Base-by-base conservation (phyloP, 1,140 invertebrate species). In the Nilaparvata lugens region DNA sequence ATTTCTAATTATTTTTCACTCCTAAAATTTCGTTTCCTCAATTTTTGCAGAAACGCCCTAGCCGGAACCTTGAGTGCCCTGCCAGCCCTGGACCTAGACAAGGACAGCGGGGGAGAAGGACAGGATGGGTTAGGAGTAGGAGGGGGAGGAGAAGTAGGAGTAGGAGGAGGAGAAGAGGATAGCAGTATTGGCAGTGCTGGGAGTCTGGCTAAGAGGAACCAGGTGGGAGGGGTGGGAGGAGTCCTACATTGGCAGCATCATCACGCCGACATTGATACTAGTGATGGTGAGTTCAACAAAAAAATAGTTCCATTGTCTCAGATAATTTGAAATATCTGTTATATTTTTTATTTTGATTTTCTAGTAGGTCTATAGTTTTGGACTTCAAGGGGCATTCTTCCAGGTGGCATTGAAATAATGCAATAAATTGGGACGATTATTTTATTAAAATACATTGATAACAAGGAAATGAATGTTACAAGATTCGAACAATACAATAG, bases 171-270 rank as follows among this genome's bases (percentile, higher is more conserved):
- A 28, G 81, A 78, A 42, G 85, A 87, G 70, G 83, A 85, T 68
- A 82, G 87, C 64, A 89, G 86, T 62, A 88, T 90, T 58, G 87
- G 87, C 11, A 89, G 86, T 40, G 86, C 86, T 0, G 86, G 86
- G 9, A 88, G 84, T 64, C 73, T 87, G 11, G 83, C 81, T 2
- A 80, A 84, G 16, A 71, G 84, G 18, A 68, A 67, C 56, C 61
- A 65, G 21, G 40, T 55, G 42, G 58, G 63, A 1, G 31, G 31
- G 28, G 53, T 28, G 56, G 63, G n/a, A n/a, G n/a, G n/a, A n/a
- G n/a, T n/a, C n/a, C 2, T 35, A 11, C 3, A 6, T 1, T 35
- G 31, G 31, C 31, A 6, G 2, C 31, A 68, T 28, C 56, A 68
- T 28, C 56, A 60, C 7, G 65, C 53, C 21, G 62, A 63, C 19